Conservation (phyloP, 2,888 invertebrate species). For the Himalopsyche japonica region DNA sequence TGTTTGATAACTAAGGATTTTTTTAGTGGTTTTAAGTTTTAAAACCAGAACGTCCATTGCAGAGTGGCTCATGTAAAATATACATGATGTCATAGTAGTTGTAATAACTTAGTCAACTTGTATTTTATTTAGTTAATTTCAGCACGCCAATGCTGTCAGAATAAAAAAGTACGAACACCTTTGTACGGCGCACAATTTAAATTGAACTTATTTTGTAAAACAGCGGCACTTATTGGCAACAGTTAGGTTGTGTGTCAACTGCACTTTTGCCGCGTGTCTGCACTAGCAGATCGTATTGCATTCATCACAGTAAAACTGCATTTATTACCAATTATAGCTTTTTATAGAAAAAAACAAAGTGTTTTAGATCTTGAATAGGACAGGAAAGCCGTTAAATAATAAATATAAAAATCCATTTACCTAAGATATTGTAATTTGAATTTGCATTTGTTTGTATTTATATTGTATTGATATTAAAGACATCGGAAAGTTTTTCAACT, state of each 20-base stretch:
- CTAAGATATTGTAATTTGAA: no score
- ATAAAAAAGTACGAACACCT: not conserved
- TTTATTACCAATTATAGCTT: not conserved
- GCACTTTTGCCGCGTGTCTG: not conserved
- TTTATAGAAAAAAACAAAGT: not conserved
- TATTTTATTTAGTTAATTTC: not conserved
- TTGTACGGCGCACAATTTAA: constrained; percentile 1
- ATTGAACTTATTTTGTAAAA: not conserved
- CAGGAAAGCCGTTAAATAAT: not conserved
- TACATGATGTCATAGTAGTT: no score
- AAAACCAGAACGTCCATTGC: no score
- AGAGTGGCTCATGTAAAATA: no score
- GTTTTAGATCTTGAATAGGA: not conserved
- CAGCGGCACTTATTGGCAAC: not conserved
- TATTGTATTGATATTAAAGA: no score
- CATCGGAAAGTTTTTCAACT: no score
- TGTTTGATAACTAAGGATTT: no score
- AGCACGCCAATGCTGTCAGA: not conserved
- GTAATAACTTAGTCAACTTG: not conserved
- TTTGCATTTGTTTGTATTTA: no score
- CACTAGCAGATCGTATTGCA: not conserved
- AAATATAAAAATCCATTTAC: no score
- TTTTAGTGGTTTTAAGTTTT: no score
- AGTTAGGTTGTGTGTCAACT: not conserved
- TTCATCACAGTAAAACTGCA: not conserved